A percentile compares a stretch with the other conserved stretches of the same genome.
phyloP scores from a whole-genome alignment of 2,888 invertebrate species.

The Leucoma salicis region DNA sequence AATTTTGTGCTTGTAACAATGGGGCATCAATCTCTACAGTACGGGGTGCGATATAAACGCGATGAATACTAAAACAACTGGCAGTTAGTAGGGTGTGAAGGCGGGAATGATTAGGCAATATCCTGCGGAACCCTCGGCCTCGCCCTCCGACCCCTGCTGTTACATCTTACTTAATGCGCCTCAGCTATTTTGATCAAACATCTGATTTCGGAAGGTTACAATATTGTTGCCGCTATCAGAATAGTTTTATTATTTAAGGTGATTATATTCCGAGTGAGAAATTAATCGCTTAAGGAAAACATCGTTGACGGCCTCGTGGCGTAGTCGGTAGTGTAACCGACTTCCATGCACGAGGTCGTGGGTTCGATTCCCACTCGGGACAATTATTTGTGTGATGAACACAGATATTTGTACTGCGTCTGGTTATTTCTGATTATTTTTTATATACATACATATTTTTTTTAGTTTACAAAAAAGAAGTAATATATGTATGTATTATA shows the following conservation, averaged over 20 bases:
- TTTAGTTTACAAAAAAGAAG: no score
- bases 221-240: slow-evolving; percentile 51
- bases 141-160: slow-evolving; percentile 62
- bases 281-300: no score
- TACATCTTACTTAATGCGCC: slow-evolving; percentile 75
- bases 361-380: no score
- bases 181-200: slow-evolving; percentile 64
- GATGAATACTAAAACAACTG: slow-evolving; percentile 80
- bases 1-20: slow-evolving; percentile 56
- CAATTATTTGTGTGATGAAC: no score
- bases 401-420: no score
- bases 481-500: no score
- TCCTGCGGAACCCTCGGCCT: slow-evolving; percentile 64
- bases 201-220: slow-evolving; percentile 60
- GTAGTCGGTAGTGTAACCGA: no score
- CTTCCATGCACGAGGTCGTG: no score
- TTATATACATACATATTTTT: no score
- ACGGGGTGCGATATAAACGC: slow-evolving; percentile 54
- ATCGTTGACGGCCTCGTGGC: no score
- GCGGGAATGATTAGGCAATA: slow-evolving; percentile 80
- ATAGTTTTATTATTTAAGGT: slow-evolving; percentile 36
- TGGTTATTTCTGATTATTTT: no score
- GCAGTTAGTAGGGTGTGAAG: slow-evolving; percentile 77
- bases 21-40: slow-evolving; percentile 61
- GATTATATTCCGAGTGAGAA: slow-evolving; percentile 19